phyloP scores from a whole-genome alignment of 1,140 invertebrate genomes.

The Tigriopus japonicus region DNA sequence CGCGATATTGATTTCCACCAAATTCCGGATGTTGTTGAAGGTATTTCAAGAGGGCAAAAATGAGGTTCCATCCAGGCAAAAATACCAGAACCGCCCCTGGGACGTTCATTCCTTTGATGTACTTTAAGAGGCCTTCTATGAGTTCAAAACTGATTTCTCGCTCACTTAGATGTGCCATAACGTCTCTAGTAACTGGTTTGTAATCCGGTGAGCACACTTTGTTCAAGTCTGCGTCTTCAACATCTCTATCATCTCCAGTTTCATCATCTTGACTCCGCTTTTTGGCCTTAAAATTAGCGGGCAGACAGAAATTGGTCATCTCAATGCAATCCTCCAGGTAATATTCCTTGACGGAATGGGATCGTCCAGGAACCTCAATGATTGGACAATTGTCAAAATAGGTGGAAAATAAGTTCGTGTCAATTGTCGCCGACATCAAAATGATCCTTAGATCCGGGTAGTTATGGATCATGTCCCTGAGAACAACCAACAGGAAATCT shows the following conservation, averaged over 20 bases:
- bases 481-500: slow-evolving; percentile 82
- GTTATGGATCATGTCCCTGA: slow-evolving; percentile 73
- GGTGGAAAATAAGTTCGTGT: slow-evolving; percentile 64
- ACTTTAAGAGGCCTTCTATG: slow-evolving; percentile 54
- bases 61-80: slow-evolving; percentile 82
- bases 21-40: slow-evolving; percentile 55
- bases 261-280: slow-evolving; percentile 25
- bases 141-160: slow-evolving; percentile 81
- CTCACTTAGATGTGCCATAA: slow-evolving; percentile 58
- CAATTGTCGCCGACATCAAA: slow-evolving; percentile 93
- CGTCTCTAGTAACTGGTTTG: slow-evolving; percentile 37
- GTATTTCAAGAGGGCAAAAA: slow-evolving; percentile 73
- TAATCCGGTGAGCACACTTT: slow-evolving; percentile 26
- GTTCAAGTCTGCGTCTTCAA: slow-evolving; percentile 31
- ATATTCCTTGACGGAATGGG: slow-evolving; percentile 63
- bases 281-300: slow-evolving; percentile 33
- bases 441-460: slow-evolving; percentile 70
- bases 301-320: slow-evolving; percentile 56
- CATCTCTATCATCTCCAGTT: slow-evolving; percentile 42
- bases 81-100: slow-evolving; percentile 77
- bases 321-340: slow-evolving; percentile 76
- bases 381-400: slow-evolving; percentile 82
- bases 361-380: slow-evolving; percentile 51
- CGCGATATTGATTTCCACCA: slow-evolving; percentile 36
- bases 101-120: slow-evolving; percentile 48